Conservation (phyloP, 2,113 vertebrate species). For the Nesogale talazaci region DNA sequence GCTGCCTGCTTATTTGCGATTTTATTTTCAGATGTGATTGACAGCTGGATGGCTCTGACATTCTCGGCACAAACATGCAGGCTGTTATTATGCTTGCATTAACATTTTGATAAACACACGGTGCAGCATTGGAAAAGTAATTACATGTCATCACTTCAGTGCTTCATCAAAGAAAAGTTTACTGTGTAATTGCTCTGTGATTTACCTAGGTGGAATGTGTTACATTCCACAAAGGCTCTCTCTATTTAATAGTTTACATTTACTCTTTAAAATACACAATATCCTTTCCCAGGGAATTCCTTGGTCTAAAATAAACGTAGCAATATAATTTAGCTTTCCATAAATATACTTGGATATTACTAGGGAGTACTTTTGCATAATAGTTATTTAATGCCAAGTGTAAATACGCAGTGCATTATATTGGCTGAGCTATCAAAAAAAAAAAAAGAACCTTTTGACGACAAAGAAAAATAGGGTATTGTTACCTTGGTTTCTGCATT, state of each 20-base stretch:
- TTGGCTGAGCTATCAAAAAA: constrained; percentile 76
- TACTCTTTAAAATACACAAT: constrained; percentile 86
- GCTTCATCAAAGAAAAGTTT: constrained; percentile 91
- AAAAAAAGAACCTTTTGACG: constrained; percentile 71
- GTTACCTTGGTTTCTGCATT: constrained; percentile 83
- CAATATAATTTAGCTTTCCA: constrained; percentile 87
- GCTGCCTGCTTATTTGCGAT: constrained; percentile 92
- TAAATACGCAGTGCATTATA: constrained; percentile 83
- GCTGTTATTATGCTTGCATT: constrained; percentile 99
- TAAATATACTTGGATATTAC: constrained; percentile 86
- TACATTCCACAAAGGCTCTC: constrained; percentile 79
- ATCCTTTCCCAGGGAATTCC: constrained; percentile 83
- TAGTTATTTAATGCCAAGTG: constrained; percentile 85
- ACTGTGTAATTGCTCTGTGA: constrained; percentile 88
- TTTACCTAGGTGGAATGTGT: constrained; percentile 86
- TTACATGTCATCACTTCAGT: constrained; percentile 95
- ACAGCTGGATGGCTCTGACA: constrained; percentile 94
- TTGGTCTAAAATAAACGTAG: constrained; percentile 85
- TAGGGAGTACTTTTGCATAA: constrained; percentile 82
- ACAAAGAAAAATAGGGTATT: constrained; percentile 81
- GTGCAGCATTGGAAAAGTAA: constrained; percentile 95
- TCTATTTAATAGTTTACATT: constrained; percentile 84
- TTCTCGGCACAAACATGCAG: constrained; percentile 91
- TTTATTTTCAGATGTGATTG: constrained; percentile 96
- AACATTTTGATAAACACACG: constrained; percentile 99